Evolutionary conservation across 92 coral and sea anemone species (phyloP).

Genomic region (Porites cylindrica): DNA sequence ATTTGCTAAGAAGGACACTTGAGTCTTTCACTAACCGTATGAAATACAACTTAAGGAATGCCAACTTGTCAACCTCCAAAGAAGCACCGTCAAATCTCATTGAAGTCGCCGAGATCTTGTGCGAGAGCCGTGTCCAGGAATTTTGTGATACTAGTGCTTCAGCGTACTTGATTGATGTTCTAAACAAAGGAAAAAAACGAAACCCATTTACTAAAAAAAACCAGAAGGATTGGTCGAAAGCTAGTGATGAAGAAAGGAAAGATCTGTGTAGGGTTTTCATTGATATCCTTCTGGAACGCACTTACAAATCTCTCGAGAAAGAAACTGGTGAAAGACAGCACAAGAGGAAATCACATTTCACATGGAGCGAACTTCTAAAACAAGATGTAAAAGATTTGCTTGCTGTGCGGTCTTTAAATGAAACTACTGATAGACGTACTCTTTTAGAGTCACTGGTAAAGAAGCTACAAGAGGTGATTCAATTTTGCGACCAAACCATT

Average conservation of each 20-base stretch:
- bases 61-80: too few relatives aligned
- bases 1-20: background rate
- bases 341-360: constrained; percentile 13
- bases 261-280: background rate
- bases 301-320: background rate
- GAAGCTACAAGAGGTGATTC: background rate
- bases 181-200: background rate
- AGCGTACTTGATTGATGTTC: background rate
- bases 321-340: background rate
- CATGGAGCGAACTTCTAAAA: background rate
- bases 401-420: background rate
- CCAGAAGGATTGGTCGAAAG: background rate
- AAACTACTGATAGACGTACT: background rate
- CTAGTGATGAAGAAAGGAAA: background rate
- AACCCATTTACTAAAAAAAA: background rate
- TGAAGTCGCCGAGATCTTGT: background rate
- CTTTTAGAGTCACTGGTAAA: background rate
- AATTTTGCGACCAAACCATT: constrained; percentile 36
- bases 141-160: background rate
- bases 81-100: background rate
- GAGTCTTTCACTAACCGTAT: background rate
- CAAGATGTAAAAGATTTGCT: constrained; percentile 24
- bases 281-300: background rate
- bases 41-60: background rate
- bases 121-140: background rate